phyloP scores from a whole-genome alignment of 2,797 vertebrate genomes.

The Emydoidea blandingii region DNA sequence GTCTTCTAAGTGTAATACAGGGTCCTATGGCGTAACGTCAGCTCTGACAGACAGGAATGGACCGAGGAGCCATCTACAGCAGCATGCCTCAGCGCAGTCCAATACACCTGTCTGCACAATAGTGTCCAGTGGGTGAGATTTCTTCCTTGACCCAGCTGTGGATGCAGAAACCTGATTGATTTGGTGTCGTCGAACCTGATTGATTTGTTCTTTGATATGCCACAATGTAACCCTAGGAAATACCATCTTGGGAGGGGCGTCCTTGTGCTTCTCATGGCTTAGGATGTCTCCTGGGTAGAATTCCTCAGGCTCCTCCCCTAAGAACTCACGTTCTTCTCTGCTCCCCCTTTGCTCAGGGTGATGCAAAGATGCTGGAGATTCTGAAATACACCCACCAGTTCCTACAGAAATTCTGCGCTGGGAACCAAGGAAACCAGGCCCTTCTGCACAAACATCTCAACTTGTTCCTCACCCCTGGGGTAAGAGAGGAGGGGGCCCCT shows the following conservation, averaged over 20 bases:
- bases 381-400: conserved; percentile 95
- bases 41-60: not conserved
- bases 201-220: not conserved
- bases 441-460: conserved; percentile 94
- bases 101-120: not conserved
- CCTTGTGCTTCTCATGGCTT: no score
- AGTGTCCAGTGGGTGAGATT: not conserved
- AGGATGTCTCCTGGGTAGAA: not conserved
- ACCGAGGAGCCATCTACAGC: not conserved
- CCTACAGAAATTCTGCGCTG: conserved; percentile 96
- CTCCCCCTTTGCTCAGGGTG: conserved; percentile 81
- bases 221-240: not conserved
- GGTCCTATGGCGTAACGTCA: not conserved
- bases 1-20: not conserved
- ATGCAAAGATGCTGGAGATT: conserved; percentile 97
- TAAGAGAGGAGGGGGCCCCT: conserved; percentile 69
- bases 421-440: conserved; percentile 95
- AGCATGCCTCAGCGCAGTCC: not conserved
- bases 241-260: not conserved
- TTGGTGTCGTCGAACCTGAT: not conserved
- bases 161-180: not conserved
- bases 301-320: not conserved
- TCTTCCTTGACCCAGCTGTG: not conserved
- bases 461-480: conserved; percentile 95
- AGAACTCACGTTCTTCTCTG: not conserved